These are phyloP conservation scores for Agapostemon virescens DNA, from an alignment of 2,888 invertebrate species.

Conservation along the genomic window DNA sequence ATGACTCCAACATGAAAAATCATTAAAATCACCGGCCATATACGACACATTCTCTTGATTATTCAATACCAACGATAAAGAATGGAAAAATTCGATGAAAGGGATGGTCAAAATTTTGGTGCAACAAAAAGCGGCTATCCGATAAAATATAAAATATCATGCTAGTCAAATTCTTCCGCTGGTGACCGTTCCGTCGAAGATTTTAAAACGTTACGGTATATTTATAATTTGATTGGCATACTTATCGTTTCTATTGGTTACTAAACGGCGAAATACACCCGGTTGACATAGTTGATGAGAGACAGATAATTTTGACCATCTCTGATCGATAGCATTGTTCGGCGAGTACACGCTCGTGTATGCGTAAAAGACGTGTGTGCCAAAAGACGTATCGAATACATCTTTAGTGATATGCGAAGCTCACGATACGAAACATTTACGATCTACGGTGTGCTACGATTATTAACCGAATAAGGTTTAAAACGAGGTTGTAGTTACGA, in stretches of 20 bases:
- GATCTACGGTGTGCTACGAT: neutral
- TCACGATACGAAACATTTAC: constrained; percentile 14
- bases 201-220: neutral
- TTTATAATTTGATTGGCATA: neutral
- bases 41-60: neutral
- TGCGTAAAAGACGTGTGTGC: constrained; percentile 56
- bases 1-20: neutral
- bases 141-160: neutral
- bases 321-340: neutral
- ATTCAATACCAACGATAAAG: neutral
- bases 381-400: constrained; percentile 50
- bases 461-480: neutral
- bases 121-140: neutral
- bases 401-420: constrained; percentile 13
- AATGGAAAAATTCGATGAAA: neutral
- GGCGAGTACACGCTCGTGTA: neutral
- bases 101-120: neutral
- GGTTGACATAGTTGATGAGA: neutral
- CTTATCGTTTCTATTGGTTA: neutral
- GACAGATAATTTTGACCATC: neutral
- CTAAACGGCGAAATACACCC: no score
- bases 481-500: neutral
- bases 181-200: neutral
- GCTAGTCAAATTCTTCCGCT: neutral
- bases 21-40: constrained; percentile 12